A percentile compares a stretch with the other conserved stretches of the same genome.
These are phyloP conservation scores for Tylochromis polylepis DNA, from an alignment of 2,113 vertebrate genomes.

Conservation along the genomic window DNA sequence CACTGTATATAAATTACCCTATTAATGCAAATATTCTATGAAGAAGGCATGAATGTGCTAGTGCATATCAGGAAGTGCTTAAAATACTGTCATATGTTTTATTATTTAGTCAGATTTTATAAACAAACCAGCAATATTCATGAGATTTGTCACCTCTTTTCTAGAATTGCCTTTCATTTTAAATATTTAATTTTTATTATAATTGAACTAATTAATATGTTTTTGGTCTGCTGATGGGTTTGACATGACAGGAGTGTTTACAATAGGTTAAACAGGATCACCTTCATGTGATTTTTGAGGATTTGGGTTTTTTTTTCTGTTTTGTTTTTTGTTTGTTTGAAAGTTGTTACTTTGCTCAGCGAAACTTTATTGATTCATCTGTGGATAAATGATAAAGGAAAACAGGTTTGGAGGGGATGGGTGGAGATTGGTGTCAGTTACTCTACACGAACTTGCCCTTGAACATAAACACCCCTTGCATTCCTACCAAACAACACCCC, in stretches of 20 bases:
- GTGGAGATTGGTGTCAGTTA: neutral
- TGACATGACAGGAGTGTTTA: neutral
- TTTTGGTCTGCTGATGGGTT: neutral
- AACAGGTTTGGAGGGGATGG: neutral
- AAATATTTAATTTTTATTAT: neutral
- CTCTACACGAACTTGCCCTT: conserved; percentile 22
- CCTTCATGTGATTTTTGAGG: neutral
- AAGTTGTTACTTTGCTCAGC: neutral
- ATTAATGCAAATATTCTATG: neutral
- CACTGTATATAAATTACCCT: neutral
- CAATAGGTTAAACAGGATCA: neutral
- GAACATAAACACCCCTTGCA: conserved; percentile 26
- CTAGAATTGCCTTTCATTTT: neutral
- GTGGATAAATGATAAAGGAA: conserved; percentile 1
- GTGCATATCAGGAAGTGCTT: neutral
- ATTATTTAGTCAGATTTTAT: neutral
- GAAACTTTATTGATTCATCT: neutral
- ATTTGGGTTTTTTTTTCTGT: neutral
- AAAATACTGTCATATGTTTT: neutral
- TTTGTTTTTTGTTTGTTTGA: neutral
- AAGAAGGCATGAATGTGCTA: neutral
- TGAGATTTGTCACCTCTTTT: neutral
- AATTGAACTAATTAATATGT: neutral
- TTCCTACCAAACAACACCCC: conserved; percentile 6
- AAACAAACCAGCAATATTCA: neutral